Evolutionary conservation across 2,888 invertebrate species (phyloP).

Genomic region (Synergus laeviventris): DNA sequence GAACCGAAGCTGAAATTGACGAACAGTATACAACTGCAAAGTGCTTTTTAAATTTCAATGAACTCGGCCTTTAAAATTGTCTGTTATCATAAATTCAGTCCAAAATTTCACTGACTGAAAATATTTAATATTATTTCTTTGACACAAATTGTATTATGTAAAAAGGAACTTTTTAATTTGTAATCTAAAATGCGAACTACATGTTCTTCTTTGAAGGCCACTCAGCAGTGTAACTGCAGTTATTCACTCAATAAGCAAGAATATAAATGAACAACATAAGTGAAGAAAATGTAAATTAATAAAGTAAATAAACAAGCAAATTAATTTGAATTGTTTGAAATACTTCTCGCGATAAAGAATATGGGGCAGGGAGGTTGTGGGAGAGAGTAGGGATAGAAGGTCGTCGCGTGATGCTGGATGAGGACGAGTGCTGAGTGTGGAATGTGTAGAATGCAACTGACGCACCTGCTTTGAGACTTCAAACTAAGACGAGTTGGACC

Average conservation of each 20-base stretch:
- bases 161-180: background rate
- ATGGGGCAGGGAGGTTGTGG: constrained; percentile 16
- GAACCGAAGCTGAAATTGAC: background rate
- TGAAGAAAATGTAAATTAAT: background rate
- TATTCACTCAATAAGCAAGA: background rate
- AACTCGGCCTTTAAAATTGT: too few species aligned
- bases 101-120: too few species aligned
- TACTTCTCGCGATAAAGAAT: constrained; percentile 31
- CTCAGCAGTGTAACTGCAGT: background rate
- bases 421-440: constrained; percentile 48
- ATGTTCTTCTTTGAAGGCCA: background rate
- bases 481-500: constrained; percentile 42
- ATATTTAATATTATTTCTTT: background rate
- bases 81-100: too few species aligned
- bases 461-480: constrained; percentile 56
- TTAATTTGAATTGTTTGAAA: constrained; percentile 16
- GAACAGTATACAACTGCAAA: too few species aligned
- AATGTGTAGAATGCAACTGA: constrained; percentile 58
- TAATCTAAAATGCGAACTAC: background rate
- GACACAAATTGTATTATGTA: background rate
- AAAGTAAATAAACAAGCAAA: background rate
- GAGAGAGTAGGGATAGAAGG: constrained; percentile 45
- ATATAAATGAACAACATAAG: background rate
- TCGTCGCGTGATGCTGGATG: constrained; percentile 52
- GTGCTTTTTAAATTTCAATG: too few species aligned